These are phyloP conservation scores for Noctua comes DNA, from an alignment of 2,888 invertebrate species.

Conservation along the genomic window DNA sequence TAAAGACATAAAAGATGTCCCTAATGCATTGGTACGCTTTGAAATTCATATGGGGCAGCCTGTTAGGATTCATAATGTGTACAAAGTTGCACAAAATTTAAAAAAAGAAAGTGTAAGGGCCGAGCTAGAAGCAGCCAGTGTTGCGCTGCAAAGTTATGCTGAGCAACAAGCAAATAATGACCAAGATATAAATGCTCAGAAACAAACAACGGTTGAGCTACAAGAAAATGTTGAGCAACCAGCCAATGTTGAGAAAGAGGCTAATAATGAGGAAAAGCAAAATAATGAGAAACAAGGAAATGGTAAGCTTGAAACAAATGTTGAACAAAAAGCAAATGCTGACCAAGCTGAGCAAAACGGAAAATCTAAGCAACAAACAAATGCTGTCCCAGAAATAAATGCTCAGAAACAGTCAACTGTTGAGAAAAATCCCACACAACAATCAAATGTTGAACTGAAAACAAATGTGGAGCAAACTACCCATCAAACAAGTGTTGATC, in stretches of 20 bases:
- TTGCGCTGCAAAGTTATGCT: neutral
- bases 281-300: neutral
- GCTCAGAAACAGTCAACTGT: neutral
- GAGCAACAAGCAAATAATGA: conserved; percentile 2
- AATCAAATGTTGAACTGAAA: neutral
- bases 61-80: conserved; percentile 95
- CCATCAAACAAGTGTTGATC: neutral
- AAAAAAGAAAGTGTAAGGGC: conserved; percentile 78
- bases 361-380: neutral
- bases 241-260: neutral
- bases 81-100: conserved; percentile 92
- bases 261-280: neutral
- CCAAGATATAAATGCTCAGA: conserved; percentile 68
- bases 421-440: neutral
- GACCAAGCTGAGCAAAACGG: neutral
- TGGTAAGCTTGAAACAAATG: neutral
- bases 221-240: neutral
- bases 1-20: conserved; percentile 84
- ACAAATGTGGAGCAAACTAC: conserved; percentile 8
- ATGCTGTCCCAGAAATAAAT: neutral
- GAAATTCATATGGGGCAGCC: conserved; percentile 96
- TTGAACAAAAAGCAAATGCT: neutral
- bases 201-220: neutral
- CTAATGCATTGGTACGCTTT: conserved; percentile 93
- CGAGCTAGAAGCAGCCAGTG: neutral